These are phyloP conservation scores for Aphis gossypii DNA, from an alignment of 1,140 invertebrate genomes.

Conservation along the genomic window DNA sequence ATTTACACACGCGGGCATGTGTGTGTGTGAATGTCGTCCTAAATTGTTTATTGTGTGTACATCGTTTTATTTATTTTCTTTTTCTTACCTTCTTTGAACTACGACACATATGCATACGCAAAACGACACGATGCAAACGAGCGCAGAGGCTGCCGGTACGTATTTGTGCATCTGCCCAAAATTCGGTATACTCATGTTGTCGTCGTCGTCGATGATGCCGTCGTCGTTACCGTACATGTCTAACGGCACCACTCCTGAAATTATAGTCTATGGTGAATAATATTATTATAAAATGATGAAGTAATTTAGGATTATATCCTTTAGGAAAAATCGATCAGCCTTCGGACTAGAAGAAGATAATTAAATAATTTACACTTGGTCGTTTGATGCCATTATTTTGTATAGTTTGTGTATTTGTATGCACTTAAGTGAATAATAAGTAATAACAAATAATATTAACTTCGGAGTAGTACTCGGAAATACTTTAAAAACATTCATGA, in stretches of 20 bases:
- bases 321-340: neutral
- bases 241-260: neutral
- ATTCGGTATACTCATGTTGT: neutral
- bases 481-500: neutral
- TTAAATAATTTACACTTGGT: too few relatives aligned
- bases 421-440: neutral
- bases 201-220: neutral
- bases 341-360: neutral
- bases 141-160: constrained; percentile 26
- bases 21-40: neutral
- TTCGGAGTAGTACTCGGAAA: neutral
- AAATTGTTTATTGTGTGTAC: neutral
- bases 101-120: constrained; percentile 46
- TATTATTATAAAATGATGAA: neutral
- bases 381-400: neutral
- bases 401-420: neutral
- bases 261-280: neutral
- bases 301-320: neutral
- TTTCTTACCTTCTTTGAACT: constrained; percentile 33
- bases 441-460: neutral
- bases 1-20: neutral
- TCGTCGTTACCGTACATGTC: neutral
- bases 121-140: constrained; percentile 38
- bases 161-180: constrained; percentile 47
- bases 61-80: neutral